Conservation (phyloP, 2,113 vertebrate genomes). For the Saccopteryx bilineata region DNA sequence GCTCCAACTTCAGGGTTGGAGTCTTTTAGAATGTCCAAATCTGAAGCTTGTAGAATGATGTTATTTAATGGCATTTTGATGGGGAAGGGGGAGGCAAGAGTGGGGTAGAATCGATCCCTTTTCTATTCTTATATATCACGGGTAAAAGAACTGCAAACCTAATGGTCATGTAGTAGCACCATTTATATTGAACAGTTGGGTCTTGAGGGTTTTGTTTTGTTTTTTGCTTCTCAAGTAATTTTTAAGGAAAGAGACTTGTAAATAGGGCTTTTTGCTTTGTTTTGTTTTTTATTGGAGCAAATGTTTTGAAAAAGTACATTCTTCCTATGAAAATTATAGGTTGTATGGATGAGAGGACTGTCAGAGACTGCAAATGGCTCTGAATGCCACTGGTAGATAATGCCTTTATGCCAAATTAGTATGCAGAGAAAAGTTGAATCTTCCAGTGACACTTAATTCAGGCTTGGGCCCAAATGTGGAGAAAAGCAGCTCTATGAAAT, state of each 20-base stretch:
- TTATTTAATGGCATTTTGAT: constrained; percentile 10
- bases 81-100: background rate
- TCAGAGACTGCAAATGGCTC: constrained; percentile 55
- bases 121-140: background rate
- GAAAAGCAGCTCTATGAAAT: constrained; percentile 39
- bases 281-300: constrained; percentile 27
- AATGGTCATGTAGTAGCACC: background rate
- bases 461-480: background rate
- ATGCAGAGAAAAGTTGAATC: constrained; percentile 73
- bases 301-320: constrained; percentile 64
- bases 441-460: constrained; percentile 46
- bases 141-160: background rate
- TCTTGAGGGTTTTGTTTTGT: background rate
- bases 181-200: background rate
- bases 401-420: constrained; percentile 33
- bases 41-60: background rate
- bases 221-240: constrained; percentile 39
- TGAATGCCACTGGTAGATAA: constrained; percentile 57
- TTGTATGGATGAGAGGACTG: constrained; percentile 37
- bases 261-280: background rate
- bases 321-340: constrained; percentile 67
- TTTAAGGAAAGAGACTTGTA: constrained; percentile 37
- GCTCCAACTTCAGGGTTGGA: background rate
- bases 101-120: background rate
- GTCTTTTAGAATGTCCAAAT: background rate